These are phyloP conservation scores for Sclerodermus sp. DNA, from an alignment of 2,888 invertebrate species.

Conservation along the genomic window DNA sequence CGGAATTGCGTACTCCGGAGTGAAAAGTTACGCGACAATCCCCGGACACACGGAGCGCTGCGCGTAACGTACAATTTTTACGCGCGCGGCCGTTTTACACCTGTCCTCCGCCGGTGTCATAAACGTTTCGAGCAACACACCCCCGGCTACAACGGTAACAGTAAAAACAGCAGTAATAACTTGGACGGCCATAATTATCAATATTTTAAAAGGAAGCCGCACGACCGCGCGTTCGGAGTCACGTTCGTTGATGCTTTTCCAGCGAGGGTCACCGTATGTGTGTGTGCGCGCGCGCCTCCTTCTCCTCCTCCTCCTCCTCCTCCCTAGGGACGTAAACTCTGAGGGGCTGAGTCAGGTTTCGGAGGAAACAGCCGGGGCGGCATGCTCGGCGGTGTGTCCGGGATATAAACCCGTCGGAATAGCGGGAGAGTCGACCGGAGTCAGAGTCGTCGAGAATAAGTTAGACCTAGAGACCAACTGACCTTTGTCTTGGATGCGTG, in stretches of 20 bases:
- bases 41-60: constrained; percentile 4
- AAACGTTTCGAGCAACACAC: constrained; percentile 20
- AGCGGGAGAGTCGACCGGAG: too few species aligned
- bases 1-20: constrained; percentile 24
- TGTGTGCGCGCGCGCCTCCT: too few species aligned
- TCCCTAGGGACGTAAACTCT: too few species aligned
- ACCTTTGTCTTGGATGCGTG: constrained; percentile 55
- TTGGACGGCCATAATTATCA: background rate
- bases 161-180: background rate
- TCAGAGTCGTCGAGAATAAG: too few species aligned
- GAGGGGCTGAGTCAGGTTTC: too few species aligned
- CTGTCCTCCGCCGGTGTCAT: constrained; percentile 24
- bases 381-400: too few species aligned
- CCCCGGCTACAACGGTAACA: background rate
- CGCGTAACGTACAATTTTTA: constrained; percentile 24
- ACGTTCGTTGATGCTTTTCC: too few species aligned
- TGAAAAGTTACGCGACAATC: constrained; percentile 24
- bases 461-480: constrained; percentile 9
- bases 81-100: constrained; percentile 21
- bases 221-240: too few species aligned
- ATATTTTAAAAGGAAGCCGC: constrained; percentile 1
- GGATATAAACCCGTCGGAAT: too few species aligned
- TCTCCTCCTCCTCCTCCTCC: too few species aligned
- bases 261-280: too few species aligned
- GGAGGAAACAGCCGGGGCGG: too few species aligned